Percentiles rank a stretch among this genome's conserved stretches.
Conservation (phyloP, 2,113 vertebrate species). For the Garra rufa region DNA sequence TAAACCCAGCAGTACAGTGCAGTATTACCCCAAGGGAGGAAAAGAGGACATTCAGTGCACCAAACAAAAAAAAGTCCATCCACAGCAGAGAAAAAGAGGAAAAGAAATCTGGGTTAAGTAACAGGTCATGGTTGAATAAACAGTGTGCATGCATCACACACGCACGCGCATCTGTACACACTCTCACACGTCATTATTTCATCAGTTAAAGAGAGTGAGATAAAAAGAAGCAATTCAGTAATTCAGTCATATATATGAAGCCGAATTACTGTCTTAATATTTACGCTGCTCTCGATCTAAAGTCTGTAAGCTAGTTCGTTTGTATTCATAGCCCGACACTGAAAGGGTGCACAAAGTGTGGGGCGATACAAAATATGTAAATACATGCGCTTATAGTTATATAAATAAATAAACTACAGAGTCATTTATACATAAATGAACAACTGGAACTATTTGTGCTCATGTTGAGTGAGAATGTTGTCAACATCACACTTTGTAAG, state of each 20-base stretch:
- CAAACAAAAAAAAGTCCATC: constrained; percentile 26
- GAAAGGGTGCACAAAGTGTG: constrained; percentile 16
- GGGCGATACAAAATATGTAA: constrained; percentile 55
- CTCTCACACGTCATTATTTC: constrained; percentile 12
- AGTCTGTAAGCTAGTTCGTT: constrained; percentile 26
- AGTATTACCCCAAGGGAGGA: constrained; percentile 34
- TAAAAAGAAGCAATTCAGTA: constrained; percentile 28
- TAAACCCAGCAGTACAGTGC: constrained; percentile 48
- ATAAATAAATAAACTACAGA: constrained; percentile 44
- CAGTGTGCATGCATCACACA: constrained; percentile 35
- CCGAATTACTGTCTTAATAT: constrained; percentile 11
- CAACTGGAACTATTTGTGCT: constrained; percentile 39
- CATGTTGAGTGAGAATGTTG: constrained; percentile 36
- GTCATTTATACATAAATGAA: constrained; percentile 42
- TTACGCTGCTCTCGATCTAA: constrained; percentile 7
- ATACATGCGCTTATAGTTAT: constrained; percentile 35
- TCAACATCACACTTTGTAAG: constrained; percentile 59
- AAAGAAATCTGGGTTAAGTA: constrained; percentile 46
- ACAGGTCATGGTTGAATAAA: constrained; percentile 23
- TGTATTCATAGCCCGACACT: constrained; percentile 26
- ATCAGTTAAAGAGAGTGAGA: constrained; percentile 37
- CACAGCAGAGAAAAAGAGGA: constrained; percentile 27
- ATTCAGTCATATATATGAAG: constrained; percentile 30
- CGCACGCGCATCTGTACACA: constrained; percentile 40
- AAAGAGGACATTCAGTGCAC: constrained; percentile 39